Evolutionary conservation across 2,888 invertebrate genomes (phyloP).

Genomic region (Poecilus cupreus): DNA sequence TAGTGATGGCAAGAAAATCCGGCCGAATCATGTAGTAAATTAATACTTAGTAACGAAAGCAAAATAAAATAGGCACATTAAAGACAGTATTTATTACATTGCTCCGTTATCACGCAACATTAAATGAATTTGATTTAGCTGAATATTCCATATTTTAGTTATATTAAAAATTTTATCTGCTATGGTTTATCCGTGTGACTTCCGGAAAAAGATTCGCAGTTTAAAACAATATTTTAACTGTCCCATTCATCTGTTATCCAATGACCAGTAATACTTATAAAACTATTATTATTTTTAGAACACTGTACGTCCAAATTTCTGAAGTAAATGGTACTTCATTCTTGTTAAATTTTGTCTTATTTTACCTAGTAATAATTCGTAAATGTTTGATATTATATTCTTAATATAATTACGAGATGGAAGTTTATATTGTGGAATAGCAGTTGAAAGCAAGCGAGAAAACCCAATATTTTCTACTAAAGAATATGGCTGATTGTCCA

Average conservation of each 20-base stretch:
- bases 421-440: not conserved
- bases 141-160: not conserved
- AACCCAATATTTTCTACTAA: no score
- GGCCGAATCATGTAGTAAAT: no score
- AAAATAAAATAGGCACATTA: no score
- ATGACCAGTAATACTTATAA: no score
- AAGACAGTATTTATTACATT: no score
- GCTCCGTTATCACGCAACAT: slow-evolving; percentile 14
- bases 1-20: no score
- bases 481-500: no score
- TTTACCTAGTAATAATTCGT: not conserved
- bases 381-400: not conserved
- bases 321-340: not conserved
- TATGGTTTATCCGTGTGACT: not conserved
- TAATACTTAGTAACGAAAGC: no score
- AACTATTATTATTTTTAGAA: slow-evolving; percentile 18
- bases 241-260: slow-evolving; percentile 1
- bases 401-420: not conserved
- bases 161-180: not conserved
- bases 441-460: not conserved
- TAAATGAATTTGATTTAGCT: not conserved
- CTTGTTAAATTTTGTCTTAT: not conserved
- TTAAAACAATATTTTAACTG: not conserved
- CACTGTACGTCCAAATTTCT: slow-evolving; percentile 2
- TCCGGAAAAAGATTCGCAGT: no score